phyloP scores from a whole-genome alignment of 2,888 invertebrate species.

The Taenaris catops region DNA sequence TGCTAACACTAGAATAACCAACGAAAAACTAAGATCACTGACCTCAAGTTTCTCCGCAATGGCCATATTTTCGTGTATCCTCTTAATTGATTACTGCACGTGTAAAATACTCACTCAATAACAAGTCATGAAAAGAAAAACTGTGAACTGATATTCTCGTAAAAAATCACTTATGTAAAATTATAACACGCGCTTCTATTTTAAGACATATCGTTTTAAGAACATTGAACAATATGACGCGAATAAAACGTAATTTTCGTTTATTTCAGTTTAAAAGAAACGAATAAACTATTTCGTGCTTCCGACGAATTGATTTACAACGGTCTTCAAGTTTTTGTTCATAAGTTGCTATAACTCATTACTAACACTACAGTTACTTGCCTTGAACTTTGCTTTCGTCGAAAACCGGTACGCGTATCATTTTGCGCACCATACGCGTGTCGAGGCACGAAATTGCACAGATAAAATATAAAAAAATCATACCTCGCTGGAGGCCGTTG shows the following conservation, averaged over 20 bases:
- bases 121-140: no score
- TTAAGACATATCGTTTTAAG: no score
- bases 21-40: constrained; percentile 4
- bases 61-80: constrained; percentile 1
- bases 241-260: no score
- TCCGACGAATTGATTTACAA: background rate
- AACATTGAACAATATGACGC: no score
- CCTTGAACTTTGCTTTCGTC: constrained; percentile 10
- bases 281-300: no score
- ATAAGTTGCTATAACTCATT: background rate
- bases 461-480: constrained; percentile 15
- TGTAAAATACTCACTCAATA: background rate
- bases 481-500: constrained; percentile 48
- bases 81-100: background rate
- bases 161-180: no score
- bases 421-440: background rate
- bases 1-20: no score
- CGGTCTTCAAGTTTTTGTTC: constrained; percentile 2
- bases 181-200: no score
- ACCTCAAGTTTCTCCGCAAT: constrained; percentile 10
- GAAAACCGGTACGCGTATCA: constrained; percentile 7
- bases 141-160: background rate
- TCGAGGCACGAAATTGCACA: background rate
- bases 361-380: constrained; percentile 1
- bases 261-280: no score